These are phyloP conservation scores for Sebastes vulpes DNA, from an alignment of 2,797 vertebrate species.

Conservation along the genomic window DNA sequence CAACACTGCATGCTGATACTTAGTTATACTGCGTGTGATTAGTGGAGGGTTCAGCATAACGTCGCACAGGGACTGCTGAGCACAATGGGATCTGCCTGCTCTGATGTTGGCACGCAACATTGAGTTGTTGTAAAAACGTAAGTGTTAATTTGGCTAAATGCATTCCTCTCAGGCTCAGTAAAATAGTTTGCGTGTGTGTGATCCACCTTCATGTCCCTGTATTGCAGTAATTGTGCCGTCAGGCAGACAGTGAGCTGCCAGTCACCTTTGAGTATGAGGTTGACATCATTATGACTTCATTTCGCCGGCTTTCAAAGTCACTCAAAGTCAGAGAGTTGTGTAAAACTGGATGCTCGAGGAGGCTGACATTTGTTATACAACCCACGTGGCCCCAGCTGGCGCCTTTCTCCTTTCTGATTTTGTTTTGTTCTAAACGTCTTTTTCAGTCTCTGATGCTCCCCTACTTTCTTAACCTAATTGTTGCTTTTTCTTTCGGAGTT, in stretches of 20 bases:
- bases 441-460: neutral
- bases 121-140: neutral
- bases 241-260: constrained; percentile 46
- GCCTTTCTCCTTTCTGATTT: constrained; percentile 12
- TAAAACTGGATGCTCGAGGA: constrained; percentile 30
- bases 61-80: neutral
- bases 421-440: constrained; percentile 15
- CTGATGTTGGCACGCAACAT: neutral
- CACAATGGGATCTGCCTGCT: neutral
- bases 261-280: constrained; percentile 15
- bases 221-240: constrained; percentile 12
- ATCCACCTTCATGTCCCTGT: constrained; percentile 11
- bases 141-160: constrained; percentile 7
- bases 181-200: neutral
- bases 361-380: constrained; percentile 26
- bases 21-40: neutral
- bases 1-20: neutral
- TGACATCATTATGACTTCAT: constrained; percentile 66
- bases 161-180: neutral
- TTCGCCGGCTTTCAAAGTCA: constrained; percentile 25
- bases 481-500: constrained; percentile 45
- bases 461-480: constrained; percentile 47
- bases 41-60: neutral
- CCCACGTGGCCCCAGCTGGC: constrained; percentile 22
- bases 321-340: constrained; percentile 25